Base-by-base conservation (phyloP, 2,888 invertebrate genomes). In the Cancer borealis region DNA sequence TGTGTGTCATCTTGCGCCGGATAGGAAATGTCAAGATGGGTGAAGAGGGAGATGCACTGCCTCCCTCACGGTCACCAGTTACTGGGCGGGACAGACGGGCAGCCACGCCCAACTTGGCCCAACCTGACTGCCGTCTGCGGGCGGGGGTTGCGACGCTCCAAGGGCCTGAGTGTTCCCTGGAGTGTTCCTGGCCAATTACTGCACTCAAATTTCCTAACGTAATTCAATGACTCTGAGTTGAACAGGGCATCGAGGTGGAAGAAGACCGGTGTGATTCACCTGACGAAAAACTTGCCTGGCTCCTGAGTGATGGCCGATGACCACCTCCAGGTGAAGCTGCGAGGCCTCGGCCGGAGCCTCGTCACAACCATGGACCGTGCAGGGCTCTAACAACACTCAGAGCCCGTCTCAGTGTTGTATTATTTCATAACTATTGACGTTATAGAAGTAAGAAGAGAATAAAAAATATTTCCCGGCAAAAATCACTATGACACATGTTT, bases 241-340 rank as follows among this genome's bases (percentile, higher is more conserved):
- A 79, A n/a, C 26, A 79, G 6, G n/a, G 39, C 39, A 39, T 39
- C 12, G 84, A 84, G 84, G 39, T 14, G 84, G 84, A 84, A 39
- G 39, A 84, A 39, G 84, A 84, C 84, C 30, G 39, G 30, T 10
- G 39, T 84, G 84, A 84, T 84, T 84, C 84, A 84, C 30, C 84
- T 84, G 84, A 21, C 30, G 84, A 84, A 84, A 84, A 84, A 84
- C 84, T 84, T 84, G 84, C 73, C 54, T 3, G 8, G 54, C 54
- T 54, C 10, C 66, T 66, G 66, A 66, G 66, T 21, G n/a, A 66
- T 21, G 66, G 66, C 5, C 66, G 17, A 54, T 14, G 8, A 8
- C 54, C 26, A n/a, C 73, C 73, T n/a, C 39, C 84, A 30, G 39
- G 84, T 30, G 84, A 84, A 14, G 84, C 84, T 84, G 84, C 39